phyloP scores from a whole-genome alignment of 2,113 vertebrate species.

The Corythornis madagascariensis region DNA sequence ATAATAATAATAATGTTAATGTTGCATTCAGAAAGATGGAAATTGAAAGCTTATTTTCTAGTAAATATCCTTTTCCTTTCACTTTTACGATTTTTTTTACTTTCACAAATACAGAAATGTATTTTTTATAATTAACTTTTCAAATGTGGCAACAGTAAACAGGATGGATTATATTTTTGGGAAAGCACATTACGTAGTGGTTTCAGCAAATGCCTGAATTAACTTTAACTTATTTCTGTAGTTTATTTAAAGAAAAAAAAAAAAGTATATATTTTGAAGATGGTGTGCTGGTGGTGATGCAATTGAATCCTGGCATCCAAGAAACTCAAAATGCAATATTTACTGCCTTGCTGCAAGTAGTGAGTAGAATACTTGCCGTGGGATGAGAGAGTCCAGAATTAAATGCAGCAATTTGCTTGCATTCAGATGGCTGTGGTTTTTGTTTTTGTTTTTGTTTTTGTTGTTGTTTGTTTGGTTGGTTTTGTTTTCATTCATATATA shows the following conservation, averaged over 20 bases:
- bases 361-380: fast-evolving
- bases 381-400: not conserved
- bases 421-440: not conserved
- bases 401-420: not conserved
- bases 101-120: not conserved
- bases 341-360: not conserved
- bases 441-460: too few species aligned
- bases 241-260: not conserved
- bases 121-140: not conserved
- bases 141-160: not conserved
- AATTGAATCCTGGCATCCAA: not conserved
- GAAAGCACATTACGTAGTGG: not conserved
- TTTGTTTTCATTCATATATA: not conserved
- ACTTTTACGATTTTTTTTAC: not conserved
- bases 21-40: not conserved
- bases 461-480: too few species aligned
- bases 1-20: not conserved
- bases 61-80: not conserved
- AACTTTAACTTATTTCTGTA: not conserved
- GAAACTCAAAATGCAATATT: not conserved
- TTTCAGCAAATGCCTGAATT: not conserved
- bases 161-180: not conserved
- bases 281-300: not conserved
- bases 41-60: not conserved
- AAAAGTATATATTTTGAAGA: not conserved